These are phyloP conservation scores for Brachynemurus nebulosus DNA, from an alignment of 2,888 invertebrate species.

Conservation along the genomic window DNA sequence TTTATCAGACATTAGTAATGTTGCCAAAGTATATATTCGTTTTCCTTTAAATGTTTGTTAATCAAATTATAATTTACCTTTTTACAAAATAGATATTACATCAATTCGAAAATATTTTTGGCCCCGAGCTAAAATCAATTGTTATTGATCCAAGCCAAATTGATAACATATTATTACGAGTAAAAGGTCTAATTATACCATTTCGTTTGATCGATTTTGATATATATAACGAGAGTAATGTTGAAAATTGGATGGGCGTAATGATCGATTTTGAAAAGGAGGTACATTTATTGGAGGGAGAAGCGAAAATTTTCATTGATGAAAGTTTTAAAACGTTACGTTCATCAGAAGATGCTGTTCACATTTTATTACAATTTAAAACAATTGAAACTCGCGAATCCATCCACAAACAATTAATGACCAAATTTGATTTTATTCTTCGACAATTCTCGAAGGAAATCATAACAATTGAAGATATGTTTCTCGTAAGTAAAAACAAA, in stretches of 20 bases:
- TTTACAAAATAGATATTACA: conserved; percentile 67
- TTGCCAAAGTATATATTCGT: conserved; percentile 61
- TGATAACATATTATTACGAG: conserved; percentile 68
- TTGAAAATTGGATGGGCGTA: conserved; percentile 76
- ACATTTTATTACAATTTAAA: conserved; percentile 65
- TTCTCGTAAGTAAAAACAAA: conserved; percentile 44
- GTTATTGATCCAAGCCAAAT: conserved; percentile 78
- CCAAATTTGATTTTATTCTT: conserved; percentile 74
- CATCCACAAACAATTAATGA: conserved; percentile 57
- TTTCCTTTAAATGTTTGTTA: too few relatives aligned
- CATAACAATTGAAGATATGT: conserved; percentile 51
- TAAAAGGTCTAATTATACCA: conserved; percentile 61
- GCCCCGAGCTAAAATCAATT: conserved; percentile 71
- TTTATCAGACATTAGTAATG: conserved; percentile 62
- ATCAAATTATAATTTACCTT: too few relatives aligned
- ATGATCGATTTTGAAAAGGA: conserved; percentile 64
- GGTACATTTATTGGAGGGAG: conserved; percentile 58
- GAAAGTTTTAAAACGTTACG: conserved; percentile 70
- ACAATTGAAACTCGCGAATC: conserved; percentile 60
- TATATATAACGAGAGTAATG: conserved; percentile 61
- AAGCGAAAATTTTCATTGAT: conserved; percentile 74
- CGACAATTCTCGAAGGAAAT: conserved; percentile 78
- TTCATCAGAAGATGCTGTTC: conserved; percentile 68
- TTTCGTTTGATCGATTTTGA: conserved; percentile 71
- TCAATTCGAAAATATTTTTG: conserved; percentile 83